These are phyloP conservation scores for Marcusenius ussheri DNA, from an alignment of 2,113 vertebrate species.

Conservation along the genomic window DNA sequence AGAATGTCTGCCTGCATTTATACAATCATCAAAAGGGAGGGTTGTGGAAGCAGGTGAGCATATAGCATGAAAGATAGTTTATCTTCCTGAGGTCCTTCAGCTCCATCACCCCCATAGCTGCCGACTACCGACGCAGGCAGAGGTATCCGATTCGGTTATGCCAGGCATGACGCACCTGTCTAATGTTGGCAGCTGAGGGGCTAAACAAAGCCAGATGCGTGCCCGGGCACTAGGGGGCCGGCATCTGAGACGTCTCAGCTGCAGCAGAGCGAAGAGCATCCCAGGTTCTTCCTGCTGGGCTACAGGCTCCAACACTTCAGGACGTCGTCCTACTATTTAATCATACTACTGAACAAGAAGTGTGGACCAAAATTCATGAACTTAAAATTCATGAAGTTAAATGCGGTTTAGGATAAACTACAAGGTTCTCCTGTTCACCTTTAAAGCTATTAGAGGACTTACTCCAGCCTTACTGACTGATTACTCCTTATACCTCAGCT, in stretches of 20 bases:
- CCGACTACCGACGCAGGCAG: constrained; percentile 31
- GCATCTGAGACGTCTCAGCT: background rate
- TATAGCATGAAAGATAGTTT: constrained; percentile 5
- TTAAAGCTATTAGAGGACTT: no score
- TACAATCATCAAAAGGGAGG: background rate
- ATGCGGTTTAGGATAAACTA: no score
- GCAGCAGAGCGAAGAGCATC: background rate
- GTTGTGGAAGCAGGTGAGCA: background rate
- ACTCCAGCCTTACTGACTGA: no score
- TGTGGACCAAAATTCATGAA: background rate
- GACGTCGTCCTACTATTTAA: background rate
- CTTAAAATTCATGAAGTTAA: background rate
- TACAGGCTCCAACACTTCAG: background rate
- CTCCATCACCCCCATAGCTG: constrained; percentile 49
- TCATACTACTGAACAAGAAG: background rate
- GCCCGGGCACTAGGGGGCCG: background rate
- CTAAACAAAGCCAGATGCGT: constrained; percentile 19
- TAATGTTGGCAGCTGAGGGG: constrained; percentile 45
- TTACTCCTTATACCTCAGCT: no score
- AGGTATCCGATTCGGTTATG: constrained; percentile 11
- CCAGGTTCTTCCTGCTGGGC: background rate
- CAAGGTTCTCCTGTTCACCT: no score
- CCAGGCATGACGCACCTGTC: constrained; percentile 48
- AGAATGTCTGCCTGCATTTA: background rate
- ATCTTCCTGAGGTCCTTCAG: constrained; percentile 30